Conservation (phyloP, 2,797 vertebrate species). For the Coregonus suidteri region DNA sequence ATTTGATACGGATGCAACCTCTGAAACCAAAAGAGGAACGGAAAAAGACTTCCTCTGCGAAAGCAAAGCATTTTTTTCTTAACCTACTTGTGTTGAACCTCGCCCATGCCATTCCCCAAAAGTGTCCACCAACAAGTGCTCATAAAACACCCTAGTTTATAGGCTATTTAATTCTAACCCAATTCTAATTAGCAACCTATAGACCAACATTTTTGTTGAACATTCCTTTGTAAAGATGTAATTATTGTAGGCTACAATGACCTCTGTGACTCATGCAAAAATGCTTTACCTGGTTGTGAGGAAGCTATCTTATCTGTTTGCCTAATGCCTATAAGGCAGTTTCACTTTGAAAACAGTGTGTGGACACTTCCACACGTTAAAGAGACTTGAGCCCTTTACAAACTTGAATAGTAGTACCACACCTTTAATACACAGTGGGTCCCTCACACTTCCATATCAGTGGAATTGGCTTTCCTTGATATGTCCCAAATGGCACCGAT, state of each 20-base stretch:
- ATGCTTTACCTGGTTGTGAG: neutral
- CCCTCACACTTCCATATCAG: neutral
- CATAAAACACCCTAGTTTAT: neutral
- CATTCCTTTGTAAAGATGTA: neutral
- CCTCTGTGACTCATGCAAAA: neutral
- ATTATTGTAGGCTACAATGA: neutral
- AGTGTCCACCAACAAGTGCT: neutral
- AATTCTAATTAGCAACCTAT: neutral
- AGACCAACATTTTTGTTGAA: neutral
- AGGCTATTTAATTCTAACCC: neutral
- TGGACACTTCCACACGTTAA: neutral
- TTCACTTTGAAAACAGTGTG: neutral
- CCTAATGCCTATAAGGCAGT: neutral
- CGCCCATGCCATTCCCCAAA: slow-evolving; percentile 36
- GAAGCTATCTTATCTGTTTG: neutral
- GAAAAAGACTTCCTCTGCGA: slow-evolving; percentile 29
- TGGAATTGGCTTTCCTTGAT: neutral
- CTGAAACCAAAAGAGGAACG: neutral
- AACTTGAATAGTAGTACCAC: neutral
- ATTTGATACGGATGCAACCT: neutral
- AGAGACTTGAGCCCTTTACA: neutral
- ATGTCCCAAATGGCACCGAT: neutral
- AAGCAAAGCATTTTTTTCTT: slow-evolving; percentile 25
- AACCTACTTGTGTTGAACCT: slow-evolving; percentile 34
- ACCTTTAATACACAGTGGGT: neutral